Percentiles rank a stretch among this genome's conserved stretches.
phyloP scores from a whole-genome alignment of 2,797 vertebrate genomes.

The Sebastes oblongus region DNA sequence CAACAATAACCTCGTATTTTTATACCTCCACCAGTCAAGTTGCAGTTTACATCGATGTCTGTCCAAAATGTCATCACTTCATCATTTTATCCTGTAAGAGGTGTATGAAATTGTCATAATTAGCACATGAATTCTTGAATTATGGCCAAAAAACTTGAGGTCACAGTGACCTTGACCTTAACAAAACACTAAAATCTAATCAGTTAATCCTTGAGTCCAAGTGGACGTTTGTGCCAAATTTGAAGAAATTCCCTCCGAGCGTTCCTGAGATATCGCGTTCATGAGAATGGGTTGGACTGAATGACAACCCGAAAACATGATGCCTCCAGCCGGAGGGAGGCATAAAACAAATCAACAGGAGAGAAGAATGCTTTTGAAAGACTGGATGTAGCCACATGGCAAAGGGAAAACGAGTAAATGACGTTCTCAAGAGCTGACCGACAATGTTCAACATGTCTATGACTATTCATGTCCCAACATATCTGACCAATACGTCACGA shows the following conservation, averaged over 20 bases:
- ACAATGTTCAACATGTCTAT: neutral
- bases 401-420: neutral
- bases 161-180: too few species aligned
- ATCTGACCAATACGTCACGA: neutral
- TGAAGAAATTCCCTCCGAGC: neutral
- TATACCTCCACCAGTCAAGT: too few species aligned
- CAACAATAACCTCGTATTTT: too few species aligned
- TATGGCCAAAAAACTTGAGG: too few species aligned
- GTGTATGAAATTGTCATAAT: too few species aligned
- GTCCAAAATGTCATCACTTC: too few species aligned
- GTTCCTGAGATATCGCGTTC: neutral
- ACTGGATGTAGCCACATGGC: neutral
- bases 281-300: neutral
- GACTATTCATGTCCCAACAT: neutral
- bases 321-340: neutral
- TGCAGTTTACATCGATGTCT: too few species aligned
- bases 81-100: too few species aligned
- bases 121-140: too few species aligned
- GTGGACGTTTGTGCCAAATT: neutral
- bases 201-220: neutral
- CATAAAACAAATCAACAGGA: neutral
- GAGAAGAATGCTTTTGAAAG: neutral
- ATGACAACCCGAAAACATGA: neutral
- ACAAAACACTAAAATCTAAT: neutral
- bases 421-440: neutral